Evolutionary conservation across 2,888 invertebrate species (phyloP), one percentile per base, ranked within the genome.

Genomic region (Lissocephala sabroskyi): DNA sequence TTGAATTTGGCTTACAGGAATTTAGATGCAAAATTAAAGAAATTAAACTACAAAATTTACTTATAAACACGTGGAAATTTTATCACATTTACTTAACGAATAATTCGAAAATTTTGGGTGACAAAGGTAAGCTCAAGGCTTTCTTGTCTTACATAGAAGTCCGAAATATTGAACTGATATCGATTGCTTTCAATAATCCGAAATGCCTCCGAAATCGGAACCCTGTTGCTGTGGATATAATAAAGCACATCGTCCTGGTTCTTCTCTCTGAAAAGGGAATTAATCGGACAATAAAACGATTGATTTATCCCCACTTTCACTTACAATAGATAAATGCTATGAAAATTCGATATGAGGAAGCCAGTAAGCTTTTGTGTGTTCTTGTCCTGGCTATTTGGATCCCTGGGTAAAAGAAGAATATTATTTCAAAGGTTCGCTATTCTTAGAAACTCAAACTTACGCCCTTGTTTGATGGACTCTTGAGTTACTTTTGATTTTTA

Each of bases 121-220:
- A 44, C 36, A 50, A 52, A 52, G 6, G 52, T 16, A 2, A 50
- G 26, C 28, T 52, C 40, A 35, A 52, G 43, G 10, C 40, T 44
- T 19, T 52, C 44, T 11, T 52, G 40, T 17, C 33, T 52, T 29
- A 49, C 5, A 37, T 28, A 40, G 33, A 39, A 51, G 14, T 51
- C 51, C 7, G 51, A 49, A 28, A 51, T 51, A 11, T 10, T 29
- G 1, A 51, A 36, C 3, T 28, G 36, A n/a, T 32, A 16, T 0
- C 51, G 42, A n/a, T 39, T 43, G 16, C 28, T 7, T 2, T 51
- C 51, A 7, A 51, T 43, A 14, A 49, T 28, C 23, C 17, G 4
- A 13, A 51, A 51, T 11, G 39, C 49, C 10, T 43, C 14, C 11
- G 42, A 32, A 32, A 51, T 7, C 7, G 41, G 10, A 11, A 39